phyloP scores from a whole-genome alignment of 2,888 invertebrate genomes.

The Odontocolon sp. region DNA sequence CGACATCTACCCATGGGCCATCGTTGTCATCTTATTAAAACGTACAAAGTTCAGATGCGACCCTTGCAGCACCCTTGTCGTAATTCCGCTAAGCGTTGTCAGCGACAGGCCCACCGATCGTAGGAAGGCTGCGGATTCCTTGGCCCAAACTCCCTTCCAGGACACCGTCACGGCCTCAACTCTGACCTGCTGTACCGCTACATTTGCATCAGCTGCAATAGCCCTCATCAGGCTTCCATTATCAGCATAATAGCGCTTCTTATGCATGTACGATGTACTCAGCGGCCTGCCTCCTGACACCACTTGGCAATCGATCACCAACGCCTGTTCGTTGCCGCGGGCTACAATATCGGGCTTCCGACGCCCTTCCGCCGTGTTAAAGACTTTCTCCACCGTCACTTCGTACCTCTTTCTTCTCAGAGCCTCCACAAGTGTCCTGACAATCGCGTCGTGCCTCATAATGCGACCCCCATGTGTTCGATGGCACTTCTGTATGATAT shows the following conservation, averaged over 20 bases:
- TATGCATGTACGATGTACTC: constrained; percentile 61
- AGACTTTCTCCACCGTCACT: background rate
- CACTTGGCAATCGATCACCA: constrained; percentile 72
- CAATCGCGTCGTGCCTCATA: constrained; percentile 57
- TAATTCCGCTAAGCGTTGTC: background rate
- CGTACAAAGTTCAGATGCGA: constrained; percentile 1
- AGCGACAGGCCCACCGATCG: background rate
- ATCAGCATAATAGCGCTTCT: constrained; percentile 66
- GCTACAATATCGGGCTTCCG: constrained; percentile 73
- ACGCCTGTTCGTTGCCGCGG: constrained; percentile 48
- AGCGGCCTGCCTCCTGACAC: constrained; percentile 69
- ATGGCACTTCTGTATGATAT: constrained; percentile 70
- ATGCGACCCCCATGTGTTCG: constrained; percentile 74
- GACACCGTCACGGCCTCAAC: constrained; percentile 32
- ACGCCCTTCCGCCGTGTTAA: constrained; percentile 47
- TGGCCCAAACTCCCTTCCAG: constrained; percentile 45
- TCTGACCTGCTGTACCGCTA: background rate
- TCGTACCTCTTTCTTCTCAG: background rate
- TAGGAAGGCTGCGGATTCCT: background rate
- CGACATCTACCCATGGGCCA: constrained; percentile 1
- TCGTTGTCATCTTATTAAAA: background rate
- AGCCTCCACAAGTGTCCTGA: background rate
- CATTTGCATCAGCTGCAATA: background rate
- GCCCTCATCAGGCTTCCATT: background rate
- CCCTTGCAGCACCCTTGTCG: constrained; percentile 20